Evolutionary conservation across 2,888 invertebrate species (phyloP).

Genomic region (Synergus gifuensis): DNA sequence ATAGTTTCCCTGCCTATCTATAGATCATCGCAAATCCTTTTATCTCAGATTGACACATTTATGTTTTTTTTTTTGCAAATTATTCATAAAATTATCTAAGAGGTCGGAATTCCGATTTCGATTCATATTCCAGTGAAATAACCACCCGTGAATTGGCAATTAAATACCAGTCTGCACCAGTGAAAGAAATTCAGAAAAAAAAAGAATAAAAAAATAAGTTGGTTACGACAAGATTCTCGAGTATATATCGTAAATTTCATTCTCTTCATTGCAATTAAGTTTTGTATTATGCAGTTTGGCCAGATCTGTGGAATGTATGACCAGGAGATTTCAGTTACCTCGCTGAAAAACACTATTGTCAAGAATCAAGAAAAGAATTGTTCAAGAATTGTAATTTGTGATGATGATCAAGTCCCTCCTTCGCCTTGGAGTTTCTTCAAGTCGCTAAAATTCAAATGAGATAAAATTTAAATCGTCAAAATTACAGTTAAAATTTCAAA

Average conservation of each 20-base stretch:
- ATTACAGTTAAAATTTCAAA: background rate
- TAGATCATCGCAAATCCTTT: background rate
- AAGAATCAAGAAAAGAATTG: background rate
- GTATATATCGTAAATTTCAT: slow-evolving; percentile 6
- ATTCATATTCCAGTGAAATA: background rate
- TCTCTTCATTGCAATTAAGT: slow-evolving; percentile 12
- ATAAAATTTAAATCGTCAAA: background rate
- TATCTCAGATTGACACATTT: background rate
- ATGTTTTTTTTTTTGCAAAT: background rate
- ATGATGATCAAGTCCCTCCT: background rate
- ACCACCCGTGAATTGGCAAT: background rate
- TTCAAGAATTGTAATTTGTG: slow-evolving; percentile 5
- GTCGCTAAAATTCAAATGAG: background rate
- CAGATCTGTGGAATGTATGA: slow-evolving; percentile 8
- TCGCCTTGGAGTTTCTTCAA: background rate
- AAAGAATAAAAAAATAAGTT: background rate
- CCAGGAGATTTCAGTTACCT: background rate
- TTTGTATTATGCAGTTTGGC: slow-evolving; percentile 9
- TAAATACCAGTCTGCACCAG: background rate
- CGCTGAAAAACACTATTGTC: background rate
- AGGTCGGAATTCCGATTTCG: background rate
- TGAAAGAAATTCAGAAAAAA: slow-evolving; percentile 6
- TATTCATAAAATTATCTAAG: background rate
- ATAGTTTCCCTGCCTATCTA: slow-evolving; percentile 17
- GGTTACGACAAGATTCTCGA: background rate